Percentiles rank a stretch among this genome's conserved stretches.
These are phyloP conservation scores for Malthinus flaveolus DNA, from an alignment of 2,888 invertebrate genomes.

Conservation along the genomic window DNA sequence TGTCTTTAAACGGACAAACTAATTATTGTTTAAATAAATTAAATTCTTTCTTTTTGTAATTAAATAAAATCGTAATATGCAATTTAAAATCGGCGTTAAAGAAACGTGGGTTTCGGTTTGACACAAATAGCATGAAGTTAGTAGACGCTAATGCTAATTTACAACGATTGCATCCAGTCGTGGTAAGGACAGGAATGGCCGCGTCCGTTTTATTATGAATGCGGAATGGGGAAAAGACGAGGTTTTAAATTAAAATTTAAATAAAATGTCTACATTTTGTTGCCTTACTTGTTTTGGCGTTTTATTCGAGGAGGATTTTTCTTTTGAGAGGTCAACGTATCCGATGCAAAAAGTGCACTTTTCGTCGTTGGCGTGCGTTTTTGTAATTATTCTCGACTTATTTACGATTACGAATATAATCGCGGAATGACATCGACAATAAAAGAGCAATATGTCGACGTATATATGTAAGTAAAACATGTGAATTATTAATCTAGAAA, in stretches of 20 bases:
- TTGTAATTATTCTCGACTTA: too few relatives aligned
- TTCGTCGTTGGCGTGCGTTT: background rate
- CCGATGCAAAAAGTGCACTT: constrained; percentile 12
- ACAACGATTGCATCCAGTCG: constrained; percentile 53
- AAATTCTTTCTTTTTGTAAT: constrained; percentile 19
- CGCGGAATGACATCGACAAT: too few relatives aligned
- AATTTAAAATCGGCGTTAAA: constrained; percentile 33
- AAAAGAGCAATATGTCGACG: too few relatives aligned
- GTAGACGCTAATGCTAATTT: constrained; percentile 56
- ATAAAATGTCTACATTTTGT: constrained; percentile 52
- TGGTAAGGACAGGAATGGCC: constrained; percentile 46
- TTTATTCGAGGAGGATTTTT: constrained; percentile 11
- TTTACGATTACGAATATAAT: too few relatives aligned
- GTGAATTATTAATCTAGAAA: too few relatives aligned
- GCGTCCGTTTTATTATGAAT: constrained; percentile 48
- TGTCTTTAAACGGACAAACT: background rate
- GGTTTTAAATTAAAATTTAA: constrained; percentile 53
- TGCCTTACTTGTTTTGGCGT: constrained; percentile 41
- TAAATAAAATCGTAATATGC: constrained; percentile 23
- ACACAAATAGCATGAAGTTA: constrained; percentile 54
- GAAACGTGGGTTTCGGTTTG: constrained; percentile 51
- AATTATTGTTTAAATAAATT: constrained; percentile 15
- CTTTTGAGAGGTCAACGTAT: constrained; percentile 23
- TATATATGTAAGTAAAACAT: too few relatives aligned
- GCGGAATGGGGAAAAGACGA: constrained; percentile 47